Conservation (phyloP, 30 jellyfish, hydroid and myxozoan genomes). For the Catostylus mosaicus region DNA sequence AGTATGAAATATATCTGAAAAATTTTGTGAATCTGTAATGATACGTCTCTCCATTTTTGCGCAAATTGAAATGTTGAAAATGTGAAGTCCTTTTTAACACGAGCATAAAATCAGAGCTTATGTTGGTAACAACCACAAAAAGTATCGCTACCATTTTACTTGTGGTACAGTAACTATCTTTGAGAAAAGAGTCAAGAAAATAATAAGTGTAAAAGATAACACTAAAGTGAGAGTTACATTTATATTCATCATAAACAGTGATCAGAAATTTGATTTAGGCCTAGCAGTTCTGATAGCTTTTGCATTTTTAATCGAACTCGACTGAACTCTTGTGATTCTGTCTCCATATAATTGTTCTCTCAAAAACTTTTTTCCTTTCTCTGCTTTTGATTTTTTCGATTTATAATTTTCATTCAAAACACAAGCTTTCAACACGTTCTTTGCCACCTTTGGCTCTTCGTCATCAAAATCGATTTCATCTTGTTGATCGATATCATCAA, state of each 20-base stretch:
- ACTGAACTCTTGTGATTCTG: constrained; percentile 57
- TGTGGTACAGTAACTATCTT: too few relatives aligned
- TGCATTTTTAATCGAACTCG: constrained; percentile 24
- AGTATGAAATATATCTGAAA: too few relatives aligned
- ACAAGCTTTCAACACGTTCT: neutral
- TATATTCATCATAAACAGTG: neutral
- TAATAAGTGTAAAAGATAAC: too few relatives aligned
- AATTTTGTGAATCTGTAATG: too few relatives aligned
- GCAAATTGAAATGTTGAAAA: too few relatives aligned
- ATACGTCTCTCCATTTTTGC: too few relatives aligned
- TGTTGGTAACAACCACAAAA: too few relatives aligned
- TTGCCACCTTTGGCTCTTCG: neutral
- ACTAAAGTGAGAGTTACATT: too few relatives aligned
- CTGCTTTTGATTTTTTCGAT: constrained; percentile 13
- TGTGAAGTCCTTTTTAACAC: too few relatives aligned
- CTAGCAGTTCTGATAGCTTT: constrained; percentile 5
- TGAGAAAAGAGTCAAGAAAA: too few relatives aligned
- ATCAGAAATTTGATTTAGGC: constrained; percentile 19
- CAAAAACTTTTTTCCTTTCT: constrained; percentile 52
- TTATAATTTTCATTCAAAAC: constrained; percentile 13
- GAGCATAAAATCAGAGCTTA: too few relatives aligned
- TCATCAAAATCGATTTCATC: constrained; percentile 1
- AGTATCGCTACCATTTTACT: too few relatives aligned
- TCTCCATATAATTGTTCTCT: constrained; percentile 75
- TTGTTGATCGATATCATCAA: neutral